These are phyloP conservation scores for Oreochromis niloticus DNA, from an alignment of 2,113 vertebrate genomes.

Conservation along the genomic window DNA sequence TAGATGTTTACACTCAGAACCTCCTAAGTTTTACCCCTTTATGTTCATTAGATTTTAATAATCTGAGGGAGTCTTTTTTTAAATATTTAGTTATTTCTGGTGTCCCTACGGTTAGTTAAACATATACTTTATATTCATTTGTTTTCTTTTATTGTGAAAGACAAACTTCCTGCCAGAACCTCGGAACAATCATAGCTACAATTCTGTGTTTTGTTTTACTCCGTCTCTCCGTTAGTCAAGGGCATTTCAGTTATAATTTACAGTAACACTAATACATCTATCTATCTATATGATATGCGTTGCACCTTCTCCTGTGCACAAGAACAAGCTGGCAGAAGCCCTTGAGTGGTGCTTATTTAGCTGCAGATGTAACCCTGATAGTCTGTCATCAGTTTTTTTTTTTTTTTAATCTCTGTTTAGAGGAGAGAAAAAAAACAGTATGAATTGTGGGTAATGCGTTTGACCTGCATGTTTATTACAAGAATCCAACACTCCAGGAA, in stretches of 20 bases:
- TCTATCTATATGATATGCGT: not conserved
- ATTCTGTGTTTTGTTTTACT: not conserved
- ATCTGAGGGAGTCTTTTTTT: not conserved
- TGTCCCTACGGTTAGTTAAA: not conserved
- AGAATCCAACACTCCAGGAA: not conserved
- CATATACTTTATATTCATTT: not conserved
- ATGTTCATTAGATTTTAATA: not conserved
- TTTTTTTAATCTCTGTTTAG: not conserved
- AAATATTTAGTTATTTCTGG: not conserved
- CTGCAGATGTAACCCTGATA: not conserved
- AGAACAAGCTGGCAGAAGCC: not conserved
- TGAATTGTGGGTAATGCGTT: not conserved
- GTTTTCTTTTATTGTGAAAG: not conserved
- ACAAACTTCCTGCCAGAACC: slow-evolving; percentile 4
- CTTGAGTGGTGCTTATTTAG: not conserved
- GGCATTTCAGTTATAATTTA: not conserved
- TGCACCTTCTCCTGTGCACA: not conserved
- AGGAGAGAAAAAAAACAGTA: not conserved
- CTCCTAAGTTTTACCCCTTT: not conserved
- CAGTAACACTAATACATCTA: not conserved
- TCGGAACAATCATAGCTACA: not conserved
- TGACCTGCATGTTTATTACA: not conserved
- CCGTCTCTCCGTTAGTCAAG: not conserved
- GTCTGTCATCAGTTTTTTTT: not conserved
- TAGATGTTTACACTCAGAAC: slow-evolving; percentile 4